A percentile compares a stretch with the other conserved stretches of the same genome.
phyloP scores from a whole-genome alignment of 2,797 vertebrate genomes.

The Graptemys geographica region DNA sequence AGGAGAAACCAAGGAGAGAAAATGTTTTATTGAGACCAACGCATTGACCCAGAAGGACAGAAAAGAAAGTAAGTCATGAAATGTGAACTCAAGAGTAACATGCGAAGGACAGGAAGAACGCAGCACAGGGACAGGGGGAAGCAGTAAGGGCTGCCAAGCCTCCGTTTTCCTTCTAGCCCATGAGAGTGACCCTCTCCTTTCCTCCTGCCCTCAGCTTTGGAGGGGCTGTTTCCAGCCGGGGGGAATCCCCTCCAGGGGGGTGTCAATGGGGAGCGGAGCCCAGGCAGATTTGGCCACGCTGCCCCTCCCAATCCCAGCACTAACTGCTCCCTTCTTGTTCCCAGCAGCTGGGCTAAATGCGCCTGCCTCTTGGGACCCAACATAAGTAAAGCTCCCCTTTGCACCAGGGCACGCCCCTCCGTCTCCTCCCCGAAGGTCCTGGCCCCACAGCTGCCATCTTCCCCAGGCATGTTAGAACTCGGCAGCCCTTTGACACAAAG shows the following conservation, averaged over 20 bases:
- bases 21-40: constrained; percentile 61
- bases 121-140: neutral
- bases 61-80: constrained; percentile 68
- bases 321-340: neutral
- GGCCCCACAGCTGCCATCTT: neutral
- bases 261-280: neutral
- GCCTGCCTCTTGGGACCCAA: neutral
- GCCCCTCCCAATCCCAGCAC: neutral
- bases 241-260: neutral
- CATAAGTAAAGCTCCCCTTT: neutral
- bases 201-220: neutral
- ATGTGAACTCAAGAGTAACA: constrained; percentile 52
- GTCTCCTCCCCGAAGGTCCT: neutral
- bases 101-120: constrained; percentile 41
- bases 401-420: neutral
- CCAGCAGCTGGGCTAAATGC: neutral
- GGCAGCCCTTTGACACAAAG: neutral
- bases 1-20: constrained; percentile 57
- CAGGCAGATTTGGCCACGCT: neutral
- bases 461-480: neutral
- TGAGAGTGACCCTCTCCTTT: neutral
- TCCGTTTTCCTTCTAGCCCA: neutral
- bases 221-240: neutral
- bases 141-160: neutral
- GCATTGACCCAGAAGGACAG: constrained; percentile 55